A percentile compares a stretch with the other conserved stretches of the same genome.
Conservation (phyloP, 2,113 vertebrate species). For the Grammomys surdaster region DNA sequence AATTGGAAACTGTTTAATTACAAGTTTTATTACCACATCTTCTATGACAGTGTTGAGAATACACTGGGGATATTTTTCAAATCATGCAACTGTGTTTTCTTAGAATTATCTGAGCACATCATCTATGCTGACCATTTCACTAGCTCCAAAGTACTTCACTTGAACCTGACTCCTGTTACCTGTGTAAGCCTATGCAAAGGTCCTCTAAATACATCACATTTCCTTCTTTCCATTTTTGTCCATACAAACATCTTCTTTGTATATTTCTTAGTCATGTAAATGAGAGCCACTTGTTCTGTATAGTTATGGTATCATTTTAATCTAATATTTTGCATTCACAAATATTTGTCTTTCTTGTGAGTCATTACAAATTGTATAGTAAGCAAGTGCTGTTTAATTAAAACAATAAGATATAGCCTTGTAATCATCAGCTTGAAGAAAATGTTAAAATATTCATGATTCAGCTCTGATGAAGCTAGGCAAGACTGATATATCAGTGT, state of each 20-base stretch:
- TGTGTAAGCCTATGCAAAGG: neutral
- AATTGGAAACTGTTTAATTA: neutral
- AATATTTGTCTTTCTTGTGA: constrained; percentile 3
- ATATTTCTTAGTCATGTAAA: neutral
- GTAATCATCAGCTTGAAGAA: constrained; percentile 43
- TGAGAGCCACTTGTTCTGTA: neutral
- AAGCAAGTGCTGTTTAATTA: constrained; percentile 60
- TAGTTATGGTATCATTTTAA: neutral
- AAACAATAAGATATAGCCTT: constrained; percentile 58
- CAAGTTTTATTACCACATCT: neutral
- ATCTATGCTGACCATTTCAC: neutral
- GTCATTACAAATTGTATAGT: constrained; percentile 31
- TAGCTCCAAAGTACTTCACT: neutral
- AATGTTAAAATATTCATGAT: constrained; percentile 60
- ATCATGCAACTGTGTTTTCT: neutral
- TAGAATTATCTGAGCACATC: neutral
- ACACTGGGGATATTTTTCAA: neutral
- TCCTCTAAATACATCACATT: neutral
- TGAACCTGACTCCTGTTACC: neutral
- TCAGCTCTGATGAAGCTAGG: constrained; percentile 1
- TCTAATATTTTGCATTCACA: neutral
- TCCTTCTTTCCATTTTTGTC: neutral
- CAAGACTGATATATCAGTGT: neutral
- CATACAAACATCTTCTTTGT: neutral
- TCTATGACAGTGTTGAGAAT: neutral